Conservation (phyloP, 2,888 invertebrate genomes). For the Caenorhabditis angaria region DNA sequence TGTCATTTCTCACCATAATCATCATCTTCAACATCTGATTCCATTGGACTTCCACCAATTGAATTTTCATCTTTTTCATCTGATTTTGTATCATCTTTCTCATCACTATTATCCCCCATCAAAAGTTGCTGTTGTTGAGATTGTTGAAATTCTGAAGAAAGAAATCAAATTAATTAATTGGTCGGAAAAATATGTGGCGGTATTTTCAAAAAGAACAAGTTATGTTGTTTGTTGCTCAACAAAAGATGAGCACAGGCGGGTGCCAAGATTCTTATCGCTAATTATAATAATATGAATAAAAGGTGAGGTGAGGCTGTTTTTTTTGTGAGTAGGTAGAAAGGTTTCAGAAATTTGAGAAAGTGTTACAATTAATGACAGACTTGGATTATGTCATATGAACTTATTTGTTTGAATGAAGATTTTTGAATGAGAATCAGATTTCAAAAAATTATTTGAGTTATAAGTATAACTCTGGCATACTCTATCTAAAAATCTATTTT, state of each 20-base stretch:
- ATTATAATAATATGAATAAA: not conserved
- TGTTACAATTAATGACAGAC: not conserved
- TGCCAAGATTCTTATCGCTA: conserved; percentile 4
- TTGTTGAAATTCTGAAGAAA: conserved; percentile 23
- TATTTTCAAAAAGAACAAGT: conserved; percentile 10
- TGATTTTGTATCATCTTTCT: conserved; percentile 24
- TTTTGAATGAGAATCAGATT: not conserved
- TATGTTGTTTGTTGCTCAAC: conserved; percentile 33
- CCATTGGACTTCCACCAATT: conserved; percentile 53
- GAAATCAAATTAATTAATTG: conserved; percentile 12
- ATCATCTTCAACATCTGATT: conserved; percentile 54
- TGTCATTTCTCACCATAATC: conserved; percentile 30
- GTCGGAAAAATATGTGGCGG: conserved; percentile 11
- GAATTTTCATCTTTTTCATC: conserved; percentile 33
- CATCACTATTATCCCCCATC: conserved; percentile 31
- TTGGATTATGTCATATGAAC: not conserved
- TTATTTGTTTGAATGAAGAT: not conserved
- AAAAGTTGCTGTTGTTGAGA: conserved; percentile 12
- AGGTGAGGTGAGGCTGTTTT: too few relatives aligned
- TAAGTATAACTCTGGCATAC: too few relatives aligned
- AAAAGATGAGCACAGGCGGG: conserved; percentile 26
- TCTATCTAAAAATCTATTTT: not conserved
- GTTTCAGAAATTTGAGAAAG: not conserved
- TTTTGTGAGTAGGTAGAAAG: not conserved
- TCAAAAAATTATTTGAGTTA: too few relatives aligned